Conservation (phyloP, 2,888 invertebrate species). For the Brachypterus glaber region DNA sequence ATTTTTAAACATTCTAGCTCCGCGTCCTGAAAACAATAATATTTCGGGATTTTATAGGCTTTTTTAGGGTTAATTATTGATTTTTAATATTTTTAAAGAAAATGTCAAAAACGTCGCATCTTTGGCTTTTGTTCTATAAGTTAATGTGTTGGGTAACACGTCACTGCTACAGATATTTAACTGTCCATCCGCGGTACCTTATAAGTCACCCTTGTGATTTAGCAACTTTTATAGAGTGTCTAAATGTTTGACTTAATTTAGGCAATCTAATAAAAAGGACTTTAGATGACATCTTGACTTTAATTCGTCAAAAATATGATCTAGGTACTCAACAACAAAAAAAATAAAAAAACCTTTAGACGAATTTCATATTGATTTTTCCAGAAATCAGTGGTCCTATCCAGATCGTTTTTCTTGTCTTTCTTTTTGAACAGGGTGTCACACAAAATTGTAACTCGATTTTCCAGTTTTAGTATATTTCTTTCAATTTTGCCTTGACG, state of each 20-base stretch:
- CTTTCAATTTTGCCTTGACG: slow-evolving; percentile 51
- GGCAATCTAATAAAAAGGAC: too few species aligned
- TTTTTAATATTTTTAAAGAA: too few species aligned
- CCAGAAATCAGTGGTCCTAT: slow-evolving; percentile 46
- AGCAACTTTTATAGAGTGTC: too few species aligned
- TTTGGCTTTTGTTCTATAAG: too few species aligned
- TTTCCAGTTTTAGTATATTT: slow-evolving; percentile 51
- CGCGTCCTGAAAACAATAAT: slow-evolving; percentile 45
- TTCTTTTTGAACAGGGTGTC: slow-evolving; percentile 49
- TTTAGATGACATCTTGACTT: too few species aligned
- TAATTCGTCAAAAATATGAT: too few species aligned
- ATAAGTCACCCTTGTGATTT: neutral
- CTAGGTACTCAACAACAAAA: too few species aligned
- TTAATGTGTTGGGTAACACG: too few species aligned
- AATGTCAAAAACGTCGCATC: too few species aligned
- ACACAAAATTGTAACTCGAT: slow-evolving; percentile 50
- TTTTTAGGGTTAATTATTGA: neutral
- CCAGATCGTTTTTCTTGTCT: slow-evolving; percentile 45
- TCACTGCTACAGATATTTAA: too few species aligned
- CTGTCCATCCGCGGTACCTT: too few species aligned
- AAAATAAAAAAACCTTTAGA: slow-evolving; percentile 38
- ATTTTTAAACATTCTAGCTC: slow-evolving; percentile 59
- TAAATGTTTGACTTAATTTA: too few species aligned
- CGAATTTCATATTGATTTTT: slow-evolving; percentile 45
- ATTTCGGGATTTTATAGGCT: neutral